Base-by-base conservation (phyloP, 2,797 vertebrate species). In the Echiichthys vipera region DNA sequence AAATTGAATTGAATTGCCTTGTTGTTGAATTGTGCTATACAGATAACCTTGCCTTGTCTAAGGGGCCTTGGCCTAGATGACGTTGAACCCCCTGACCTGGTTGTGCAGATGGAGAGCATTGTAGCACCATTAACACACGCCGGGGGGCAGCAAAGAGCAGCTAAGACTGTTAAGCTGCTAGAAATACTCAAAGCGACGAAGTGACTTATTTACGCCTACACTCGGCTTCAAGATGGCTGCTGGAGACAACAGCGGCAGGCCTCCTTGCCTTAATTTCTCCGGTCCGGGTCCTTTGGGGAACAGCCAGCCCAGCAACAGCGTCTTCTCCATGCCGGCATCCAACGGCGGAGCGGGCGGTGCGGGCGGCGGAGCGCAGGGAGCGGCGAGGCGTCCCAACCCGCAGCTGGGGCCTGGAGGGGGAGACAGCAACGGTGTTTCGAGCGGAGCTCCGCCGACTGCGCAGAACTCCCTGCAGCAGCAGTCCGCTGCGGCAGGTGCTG, bases 231-330 rank as follows among this genome's bases (percentile, higher is more conserved):
- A 95, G 93, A 96, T 96, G 95, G 96, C 96, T 89, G 93, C 96
- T 66, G 96, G 96, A 90, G 95, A 96, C 92, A 95, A 96, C 93
- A 93, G 93, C 84, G 94, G 94, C 84, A 94, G 94, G 91, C 93
- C 94, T 90, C 95, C 95, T 62, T 95, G 95, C 89, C 94, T 96
- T 74, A 93, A 94, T 83, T 92, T 94, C 83, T 89, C 92, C 25
- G 82, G 88, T 36, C 91, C 93, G 18, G 93, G 94, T 75, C 93
- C 95, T 81, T 88, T 94, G 86, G 93, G 94, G 74, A 95, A 94
- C 78, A 92, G 94, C 77, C 94, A 95, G 71, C 93, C 94, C 59
- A 94, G 94, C 84, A 95, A 95, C 90, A 94, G 94, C 74, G 91
- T 93, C 15, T 95, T 93, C 80, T 92, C 93, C 7, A 91, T 93